Conservation (phyloP, 2,888 invertebrate genomes). For the Sphinx pinastri region DNA sequence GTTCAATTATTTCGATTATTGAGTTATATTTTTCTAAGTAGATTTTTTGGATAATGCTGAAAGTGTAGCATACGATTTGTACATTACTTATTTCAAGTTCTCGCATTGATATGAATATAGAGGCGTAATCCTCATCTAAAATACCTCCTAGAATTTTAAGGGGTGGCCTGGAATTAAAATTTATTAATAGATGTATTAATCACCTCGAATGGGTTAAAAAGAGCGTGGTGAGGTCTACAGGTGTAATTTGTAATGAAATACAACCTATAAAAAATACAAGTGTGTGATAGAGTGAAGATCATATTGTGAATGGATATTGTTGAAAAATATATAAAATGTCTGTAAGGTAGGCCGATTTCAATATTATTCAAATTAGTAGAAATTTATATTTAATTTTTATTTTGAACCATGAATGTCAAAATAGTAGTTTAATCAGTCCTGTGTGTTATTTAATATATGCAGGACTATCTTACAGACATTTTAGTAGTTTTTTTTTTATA, state of each 20-base stretch:
- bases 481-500: constrained; percentile 53
- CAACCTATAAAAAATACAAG: constrained; percentile 37
- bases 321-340: constrained; percentile 66
- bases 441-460: constrained; percentile 30
- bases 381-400: constrained; percentile 31
- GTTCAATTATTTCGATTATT: background rate
- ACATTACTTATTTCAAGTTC: too few relatives aligned
- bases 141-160: too few relatives aligned
- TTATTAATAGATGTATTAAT: background rate
- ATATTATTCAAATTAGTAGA: constrained; percentile 49
- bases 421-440: constrained; percentile 35
- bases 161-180: too few relatives aligned
- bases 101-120: too few relatives aligned
- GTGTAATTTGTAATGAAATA: background rate
- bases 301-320: constrained; percentile 81
- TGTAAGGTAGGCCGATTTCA: constrained; percentile 81
- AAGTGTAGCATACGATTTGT: too few relatives aligned
- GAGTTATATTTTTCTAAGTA: background rate
- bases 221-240: background rate
- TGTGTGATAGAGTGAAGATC: constrained; percentile 65
- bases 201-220: constrained; percentile 13
- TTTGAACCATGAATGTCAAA: constrained; percentile 78
- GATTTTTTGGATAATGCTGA: too few relatives aligned
- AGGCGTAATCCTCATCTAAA: too few relatives aligned
- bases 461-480: constrained; percentile 81